Evolutionary conservation across 2,888 invertebrate genomes (phyloP).

Genomic region (Cryptocheilus praepositus): DNA sequence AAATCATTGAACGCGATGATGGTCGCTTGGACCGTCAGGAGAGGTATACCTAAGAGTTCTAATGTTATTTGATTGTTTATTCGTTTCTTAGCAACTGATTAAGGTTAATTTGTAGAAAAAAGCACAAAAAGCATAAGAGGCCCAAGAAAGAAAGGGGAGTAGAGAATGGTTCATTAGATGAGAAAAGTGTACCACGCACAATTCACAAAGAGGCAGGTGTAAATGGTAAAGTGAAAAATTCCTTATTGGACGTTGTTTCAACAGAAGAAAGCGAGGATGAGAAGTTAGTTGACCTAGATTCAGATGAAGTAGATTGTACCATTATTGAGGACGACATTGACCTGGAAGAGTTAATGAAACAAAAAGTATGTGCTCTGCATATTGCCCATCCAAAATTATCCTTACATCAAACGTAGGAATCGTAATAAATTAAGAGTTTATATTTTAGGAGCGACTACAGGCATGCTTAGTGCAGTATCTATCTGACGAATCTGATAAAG

Average conservation of each 20-base stretch:
- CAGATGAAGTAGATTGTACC: slow-evolving; percentile 80
- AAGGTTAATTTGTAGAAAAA: slow-evolving; percentile 58
- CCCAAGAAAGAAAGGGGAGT: slow-evolving; percentile 64
- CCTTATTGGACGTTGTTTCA: slow-evolving; percentile 66
- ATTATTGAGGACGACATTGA: slow-evolving; percentile 91
- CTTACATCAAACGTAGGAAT: background rate
- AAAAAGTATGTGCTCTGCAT: slow-evolving; percentile 80
- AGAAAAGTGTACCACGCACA: slow-evolving; percentile 53
- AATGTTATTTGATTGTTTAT: slow-evolving; percentile 3
- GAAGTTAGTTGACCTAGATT: slow-evolving; percentile 72
- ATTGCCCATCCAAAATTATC: background rate
- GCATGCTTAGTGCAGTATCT: slow-evolving; percentile 86
- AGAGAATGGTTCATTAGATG: slow-evolving; percentile 66
- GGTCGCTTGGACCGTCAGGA: slow-evolving; percentile 61
- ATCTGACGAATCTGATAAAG: slow-evolving; percentile 81
- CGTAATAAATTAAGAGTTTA: background rate
- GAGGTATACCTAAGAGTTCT: slow-evolving; percentile 43
- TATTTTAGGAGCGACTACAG: slow-evolving; percentile 79
- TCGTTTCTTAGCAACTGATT: background rate
- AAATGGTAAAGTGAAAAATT: slow-evolving; percentile 67
- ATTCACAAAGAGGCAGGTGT: slow-evolving; percentile 58
- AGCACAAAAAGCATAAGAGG: slow-evolving; percentile 71
- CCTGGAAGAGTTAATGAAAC: slow-evolving; percentile 91
- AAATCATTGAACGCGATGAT: slow-evolving; percentile 64
- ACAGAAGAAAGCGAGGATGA: slow-evolving; percentile 72